Percentiles rank a stretch among this genome's conserved stretches.
These are phyloP conservation scores for pig (Sus scrofa) DNA, from an alignment of 2,113 vertebrate genomes.

Conservation along the genomic window T2T-Sscrofa CM000824.6:64902501-64903000, in stretches of 20 bases:
- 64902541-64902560: background rate
- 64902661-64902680: no score
- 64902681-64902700: no score
- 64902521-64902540: background rate
- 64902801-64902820: no score
- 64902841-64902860: no score
- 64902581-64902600: background rate
- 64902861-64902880: background rate
- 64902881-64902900: background rate
- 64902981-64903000: background rate
- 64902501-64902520: no score
- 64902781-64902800: no score
- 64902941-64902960: background rate
- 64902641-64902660: no score
- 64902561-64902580: background rate
- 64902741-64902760: no score
- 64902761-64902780: no score
- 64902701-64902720: no score
- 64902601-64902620: background rate
- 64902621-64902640: background rate
- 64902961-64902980: background rate
- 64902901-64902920: background rate
- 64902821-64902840: no score
- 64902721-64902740: no score
- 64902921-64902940: background rate